These are phyloP conservation scores for Camponotus floridanus DNA, from an alignment of 1,140 invertebrate genomes.

Conservation along the genomic window DNA sequence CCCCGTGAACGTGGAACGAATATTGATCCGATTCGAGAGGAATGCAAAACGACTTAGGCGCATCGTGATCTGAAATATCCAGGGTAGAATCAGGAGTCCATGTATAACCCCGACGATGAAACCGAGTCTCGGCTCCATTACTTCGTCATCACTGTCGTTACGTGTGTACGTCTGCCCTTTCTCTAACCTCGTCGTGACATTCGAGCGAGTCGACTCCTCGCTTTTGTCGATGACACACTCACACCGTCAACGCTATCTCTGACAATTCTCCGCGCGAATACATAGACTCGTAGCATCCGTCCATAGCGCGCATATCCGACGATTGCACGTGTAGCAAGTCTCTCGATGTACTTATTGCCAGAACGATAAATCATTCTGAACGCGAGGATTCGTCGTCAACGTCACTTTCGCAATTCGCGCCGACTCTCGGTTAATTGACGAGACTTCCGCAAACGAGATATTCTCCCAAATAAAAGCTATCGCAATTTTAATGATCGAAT, in stretches of 20 bases:
- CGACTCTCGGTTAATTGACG: slow-evolving; percentile 45
- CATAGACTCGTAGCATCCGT: slow-evolving; percentile 1
- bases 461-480: neutral
- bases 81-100: neutral
- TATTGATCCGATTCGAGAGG: slow-evolving; percentile 35
- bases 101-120: slow-evolving; percentile 28
- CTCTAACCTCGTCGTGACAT: slow-evolving; percentile 30
- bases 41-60: slow-evolving; percentile 38
- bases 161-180: slow-evolving; percentile 21
- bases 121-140: slow-evolving; percentile 46
- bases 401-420: slow-evolving; percentile 8
- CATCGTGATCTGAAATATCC: slow-evolving; percentile 40
- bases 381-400: slow-evolving; percentile 61
- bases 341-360: slow-evolving; percentile 7
- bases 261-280: slow-evolving; percentile 52
- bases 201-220: slow-evolving; percentile 15
- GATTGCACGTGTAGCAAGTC: slow-evolving; percentile 1
- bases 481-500: too few relatives aligned
- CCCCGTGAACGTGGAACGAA: slow-evolving; percentile 27
- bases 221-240: slow-evolving; percentile 3
- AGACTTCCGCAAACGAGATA: neutral
- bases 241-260: slow-evolving; percentile 29
- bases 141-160: slow-evolving; percentile 53
- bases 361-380: slow-evolving; percentile 67
- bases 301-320: slow-evolving; percentile 6